These are phyloP conservation scores for Lynx canadensis DNA, from an alignment of 2,113 vertebrate species.

Conservation along the genomic window DNA sequence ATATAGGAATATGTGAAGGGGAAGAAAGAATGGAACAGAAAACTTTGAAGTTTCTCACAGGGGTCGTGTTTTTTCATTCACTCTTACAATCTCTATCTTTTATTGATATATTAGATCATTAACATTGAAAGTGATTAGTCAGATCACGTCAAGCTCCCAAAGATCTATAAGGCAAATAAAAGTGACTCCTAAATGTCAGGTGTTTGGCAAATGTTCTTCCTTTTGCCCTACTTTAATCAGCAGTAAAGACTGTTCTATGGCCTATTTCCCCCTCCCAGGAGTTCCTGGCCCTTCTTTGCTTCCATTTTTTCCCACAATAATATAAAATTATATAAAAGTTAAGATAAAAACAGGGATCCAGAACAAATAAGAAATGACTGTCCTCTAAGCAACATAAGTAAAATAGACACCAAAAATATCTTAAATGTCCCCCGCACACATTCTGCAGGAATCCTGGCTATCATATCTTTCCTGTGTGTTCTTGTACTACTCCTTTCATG, in stretches of 20 bases:
- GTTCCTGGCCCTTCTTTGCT: constrained; percentile 22
- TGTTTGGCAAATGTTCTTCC: constrained; percentile 63
- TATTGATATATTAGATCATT: background rate
- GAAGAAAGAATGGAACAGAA: background rate
- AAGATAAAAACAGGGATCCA: constrained; percentile 64
- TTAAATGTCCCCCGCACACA: constrained; percentile 71
- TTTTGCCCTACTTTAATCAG: constrained; percentile 58
- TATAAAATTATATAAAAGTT: constrained; percentile 63
- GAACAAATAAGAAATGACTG: constrained; percentile 79
- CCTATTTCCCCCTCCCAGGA: background rate
- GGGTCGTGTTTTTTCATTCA: background rate
- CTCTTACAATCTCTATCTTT: background rate
- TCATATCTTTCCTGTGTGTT: constrained; percentile 51
- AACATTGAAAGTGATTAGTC: background rate
- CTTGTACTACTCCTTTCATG: background rate
- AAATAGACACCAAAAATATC: constrained; percentile 75
- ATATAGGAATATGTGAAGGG: background rate
- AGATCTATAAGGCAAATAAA: background rate
- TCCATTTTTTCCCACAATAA: constrained; percentile 36
- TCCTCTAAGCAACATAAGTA: constrained; percentile 67
- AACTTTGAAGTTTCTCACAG: background rate
- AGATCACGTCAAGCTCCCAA: background rate
- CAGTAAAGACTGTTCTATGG: background rate
- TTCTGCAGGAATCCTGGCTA: constrained; percentile 73
- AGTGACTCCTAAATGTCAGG: constrained; percentile 32